A percentile compares a stretch with the other conserved stretches of the same genome.
These are phyloP conservation scores for Apeira syringaria DNA, from an alignment of 2,888 invertebrate species.

Conservation along the genomic window DNA sequence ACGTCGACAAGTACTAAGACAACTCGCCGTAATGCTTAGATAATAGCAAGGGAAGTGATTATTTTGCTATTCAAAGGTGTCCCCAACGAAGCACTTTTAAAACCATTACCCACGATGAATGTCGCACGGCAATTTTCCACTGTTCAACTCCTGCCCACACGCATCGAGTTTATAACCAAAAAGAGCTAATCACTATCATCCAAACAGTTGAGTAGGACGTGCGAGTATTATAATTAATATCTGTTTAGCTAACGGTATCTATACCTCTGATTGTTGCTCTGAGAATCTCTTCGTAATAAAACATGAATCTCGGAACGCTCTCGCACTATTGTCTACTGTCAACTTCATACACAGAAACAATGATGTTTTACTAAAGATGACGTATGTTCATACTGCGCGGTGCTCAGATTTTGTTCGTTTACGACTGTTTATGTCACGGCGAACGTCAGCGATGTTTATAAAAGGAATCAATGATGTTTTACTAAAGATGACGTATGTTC, in stretches of 20 bases:
- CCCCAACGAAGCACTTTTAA: constrained; percentile 68
- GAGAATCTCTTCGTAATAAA: constrained; percentile 42
- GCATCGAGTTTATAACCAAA: constrained; percentile 64
- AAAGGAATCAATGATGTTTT: too few species aligned
- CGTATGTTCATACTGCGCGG: too few species aligned
- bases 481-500: too few species aligned
- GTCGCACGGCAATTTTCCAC: constrained; percentile 82
- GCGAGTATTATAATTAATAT: constrained; percentile 83
- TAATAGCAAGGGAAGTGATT: constrained; percentile 74
- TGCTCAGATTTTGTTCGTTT: too few species aligned
- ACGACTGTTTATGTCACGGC: too few species aligned
- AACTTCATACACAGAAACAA: too few species aligned
- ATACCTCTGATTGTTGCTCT: constrained; percentile 43
- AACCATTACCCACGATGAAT: constrained; percentile 75
- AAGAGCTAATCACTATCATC: constrained; percentile 80
- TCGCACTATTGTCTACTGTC: constrained; percentile 21
- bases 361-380: too few species aligned
- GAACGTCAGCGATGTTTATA: too few species aligned
- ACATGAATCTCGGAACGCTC: constrained; percentile 17
- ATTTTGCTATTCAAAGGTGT: constrained; percentile 70
- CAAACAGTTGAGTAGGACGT: constrained; percentile 67
- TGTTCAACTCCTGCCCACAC: constrained; percentile 72
- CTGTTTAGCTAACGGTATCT: constrained; percentile 80
- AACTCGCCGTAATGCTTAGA: constrained; percentile 48
- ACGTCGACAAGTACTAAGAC: constrained; percentile 44